phyloP scores from a whole-genome alignment of 2,888 invertebrate species.

The Drosophila vallismaia region DNA sequence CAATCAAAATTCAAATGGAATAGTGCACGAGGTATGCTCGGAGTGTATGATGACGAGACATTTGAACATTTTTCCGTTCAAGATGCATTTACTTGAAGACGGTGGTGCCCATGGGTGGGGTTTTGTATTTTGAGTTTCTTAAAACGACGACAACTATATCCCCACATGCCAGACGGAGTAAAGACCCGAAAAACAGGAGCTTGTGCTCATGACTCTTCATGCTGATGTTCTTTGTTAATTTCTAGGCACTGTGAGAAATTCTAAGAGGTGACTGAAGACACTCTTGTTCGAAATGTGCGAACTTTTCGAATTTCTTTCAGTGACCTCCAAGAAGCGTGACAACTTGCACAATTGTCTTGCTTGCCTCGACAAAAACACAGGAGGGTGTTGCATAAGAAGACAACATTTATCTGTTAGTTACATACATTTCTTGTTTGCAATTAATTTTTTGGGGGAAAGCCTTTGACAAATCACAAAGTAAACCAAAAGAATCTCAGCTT shows the following conservation, averaged over 20 bases:
- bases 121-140: slow-evolving; percentile 46
- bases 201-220: slow-evolving; percentile 62
- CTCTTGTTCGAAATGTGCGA: neutral
- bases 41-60: slow-evolving; percentile 40
- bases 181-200: slow-evolving; percentile 34
- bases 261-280: neutral
- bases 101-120: neutral
- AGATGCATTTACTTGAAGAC: slow-evolving; percentile 61
- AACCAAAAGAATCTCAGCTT: slow-evolving; percentile 17
- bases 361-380: slow-evolving; percentile 26
- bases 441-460: slow-evolving; percentile 63
- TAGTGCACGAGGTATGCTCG: slow-evolving; percentile 46
- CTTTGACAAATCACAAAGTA: slow-evolving; percentile 38
- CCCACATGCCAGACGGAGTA: slow-evolving; percentile 43
- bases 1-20: slow-evolving; percentile 68
- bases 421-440: slow-evolving; percentile 70
- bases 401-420: slow-evolving; percentile 73
- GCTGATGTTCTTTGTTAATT: slow-evolving; percentile 78
- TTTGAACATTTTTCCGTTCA: slow-evolving; percentile 63
- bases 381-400: slow-evolving; percentile 60
- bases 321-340: slow-evolving; percentile 62
- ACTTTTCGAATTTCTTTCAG: slow-evolving; percentile 1
- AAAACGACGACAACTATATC: slow-evolving; percentile 75
- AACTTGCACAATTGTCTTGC: slow-evolving; percentile 34
- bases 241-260: slow-evolving; percentile 47